Evolutionary conservation across 2,888 invertebrate species (phyloP), one percentile per base, ranked within the genome.

Genomic region (Biston betularia): DNA sequence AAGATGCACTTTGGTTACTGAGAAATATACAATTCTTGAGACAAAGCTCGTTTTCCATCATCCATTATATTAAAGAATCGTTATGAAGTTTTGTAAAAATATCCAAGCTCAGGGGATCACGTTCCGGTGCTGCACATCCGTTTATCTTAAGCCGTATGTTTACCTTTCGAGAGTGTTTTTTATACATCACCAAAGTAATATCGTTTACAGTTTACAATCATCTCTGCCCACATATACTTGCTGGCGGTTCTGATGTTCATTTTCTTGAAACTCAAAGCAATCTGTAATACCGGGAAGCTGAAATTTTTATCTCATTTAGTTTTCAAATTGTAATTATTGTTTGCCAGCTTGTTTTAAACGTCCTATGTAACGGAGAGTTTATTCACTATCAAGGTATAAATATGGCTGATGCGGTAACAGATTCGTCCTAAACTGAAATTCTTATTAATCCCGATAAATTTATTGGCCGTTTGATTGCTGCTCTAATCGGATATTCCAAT

Each of bases 121-220:
- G 68, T 75, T 72, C 67, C 75, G 75, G 48, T 61, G 69, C 72
- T 73, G 78, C 71, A 76, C 79, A 75, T 79, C 78, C 77, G 80
- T 80, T 82, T 81, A 79, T 81, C 80, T 78, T 74, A 63, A 76
- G 69, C 49, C 62, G 77, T 60, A 77, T 84, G 83, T 84, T 85
- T 85, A 82, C 75, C 64, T 78, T 79, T 70, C 69, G 72, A 74
- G 74, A 80, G 74, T 82, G 81, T 78, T 83, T 82, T 79, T 77
- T 79, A 77, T 77, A 79, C 79, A 79, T 83, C 81, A 81, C 76
- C 82, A 75, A 75, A 76, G 71, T 74, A 57, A 76, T 78, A 77
- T 74, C 64, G 64, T 76, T 78, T 70, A 66, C 69, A 71, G 64
- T 72, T 69, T 74, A 68, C 74, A 69, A 72, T 58, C 53, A 63